Base-by-base conservation (phyloP, 2,888 invertebrate species). In the Margaritifera margaritifera region DNA sequence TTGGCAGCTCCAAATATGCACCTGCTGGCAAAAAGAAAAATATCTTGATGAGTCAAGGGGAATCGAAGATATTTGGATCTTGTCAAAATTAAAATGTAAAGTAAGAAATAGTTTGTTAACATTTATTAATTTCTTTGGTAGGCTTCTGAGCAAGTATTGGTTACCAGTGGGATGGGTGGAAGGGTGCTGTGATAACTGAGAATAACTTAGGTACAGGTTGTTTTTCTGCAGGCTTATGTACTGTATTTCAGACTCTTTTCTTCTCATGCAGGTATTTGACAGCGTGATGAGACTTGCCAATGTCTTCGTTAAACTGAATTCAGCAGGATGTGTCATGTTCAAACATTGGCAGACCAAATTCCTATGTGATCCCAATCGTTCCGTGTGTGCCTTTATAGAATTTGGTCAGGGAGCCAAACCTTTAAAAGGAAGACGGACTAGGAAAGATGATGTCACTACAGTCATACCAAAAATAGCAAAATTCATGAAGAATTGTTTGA, bases 301-400 rank as follows among this genome's bases (percentile, higher is more conserved):
- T 68, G 79, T 82, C 2, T 86, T 80, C 75, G 69, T 81, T 4
- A 78, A 83, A 56, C 74, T 87, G 18, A 79, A 81, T 27, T 61
- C 68, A 22, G 82, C 81, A 64, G 87, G 87, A n/a, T 83, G 84
- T 75, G 80, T 84, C 27, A 71, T 86, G 42, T 86, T 86, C 69
- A 79, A 81, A 51, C 69, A 80, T 63, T 85, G 83, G 84, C 78
- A 70, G 22, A 78, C 80, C 15, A 77, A 71, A 18, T 80, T 84
- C 59, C 71, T 77, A 64, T 85, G 85, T 69, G 42, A 42, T 42
- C 42, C 11, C 11, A 11, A 3, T 42, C 42, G 69, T 58, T 68
- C 69, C 24, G 74, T 74, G 6, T 81, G 81, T 75, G 80, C 76
- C 8, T 64, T 75, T 6, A 55, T 84, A 1, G 73, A 74, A 27